These are phyloP conservation scores for Trichechus manatus DNA, from an alignment of 2,113 vertebrate species.

Conservation along the genomic window DNA sequence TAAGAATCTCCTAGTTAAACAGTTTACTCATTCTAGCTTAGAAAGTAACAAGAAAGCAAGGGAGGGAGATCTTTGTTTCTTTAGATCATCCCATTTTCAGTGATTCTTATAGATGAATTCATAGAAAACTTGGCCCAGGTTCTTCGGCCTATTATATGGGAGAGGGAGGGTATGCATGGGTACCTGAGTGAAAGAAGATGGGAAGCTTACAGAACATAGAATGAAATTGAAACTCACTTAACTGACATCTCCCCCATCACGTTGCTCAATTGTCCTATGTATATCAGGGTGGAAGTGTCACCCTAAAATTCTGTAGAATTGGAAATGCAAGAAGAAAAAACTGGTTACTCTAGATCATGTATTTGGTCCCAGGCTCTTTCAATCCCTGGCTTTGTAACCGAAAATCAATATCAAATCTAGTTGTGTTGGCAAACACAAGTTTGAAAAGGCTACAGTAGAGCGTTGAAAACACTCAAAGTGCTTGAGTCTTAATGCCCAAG, in stretches of 20 bases:
- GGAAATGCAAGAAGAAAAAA: slow-evolving; percentile 4
- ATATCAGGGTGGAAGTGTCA: neutral
- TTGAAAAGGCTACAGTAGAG: slow-evolving; percentile 51
- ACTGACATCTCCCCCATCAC: neutral
- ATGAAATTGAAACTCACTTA: neutral
- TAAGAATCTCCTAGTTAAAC: too few relatives aligned
- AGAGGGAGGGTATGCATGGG: neutral
- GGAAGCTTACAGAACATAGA: neutral
- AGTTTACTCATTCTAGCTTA: neutral
- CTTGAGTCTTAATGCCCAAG: slow-evolving; percentile 38
- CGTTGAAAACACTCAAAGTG: neutral
- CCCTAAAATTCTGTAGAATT: slow-evolving; percentile 24
- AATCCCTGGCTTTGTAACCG: slow-evolving; percentile 67
- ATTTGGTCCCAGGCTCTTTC: slow-evolving; percentile 59
- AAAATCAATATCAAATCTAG: slow-evolving; percentile 77
- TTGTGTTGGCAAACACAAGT: slow-evolving; percentile 73
- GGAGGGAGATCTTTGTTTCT: neutral
- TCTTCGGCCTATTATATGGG: neutral
- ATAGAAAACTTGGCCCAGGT: neutral
- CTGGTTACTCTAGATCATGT: neutral
- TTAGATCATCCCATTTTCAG: neutral
- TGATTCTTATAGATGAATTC: slow-evolving; percentile 1
- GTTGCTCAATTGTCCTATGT: neutral
- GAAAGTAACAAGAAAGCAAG: neutral
- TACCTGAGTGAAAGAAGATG: neutral